Percentiles rank a stretch among this genome's conserved stretches.
Evolutionary conservation across 2,113 vertebrate genomes (phyloP).

Genomic region (Sakesphorus luctuosus): DNA sequence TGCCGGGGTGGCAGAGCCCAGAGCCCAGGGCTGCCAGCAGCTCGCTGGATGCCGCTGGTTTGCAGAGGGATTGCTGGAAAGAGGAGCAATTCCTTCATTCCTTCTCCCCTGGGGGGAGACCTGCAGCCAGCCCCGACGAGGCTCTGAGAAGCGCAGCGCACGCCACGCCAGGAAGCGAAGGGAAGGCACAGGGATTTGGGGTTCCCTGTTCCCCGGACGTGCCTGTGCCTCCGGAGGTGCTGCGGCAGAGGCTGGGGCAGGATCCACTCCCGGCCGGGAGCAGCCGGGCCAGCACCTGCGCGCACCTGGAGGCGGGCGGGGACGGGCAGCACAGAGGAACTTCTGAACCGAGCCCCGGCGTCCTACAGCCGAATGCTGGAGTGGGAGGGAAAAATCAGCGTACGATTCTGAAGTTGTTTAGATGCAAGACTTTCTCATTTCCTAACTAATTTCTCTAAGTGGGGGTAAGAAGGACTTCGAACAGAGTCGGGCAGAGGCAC

Average conservation of each 20-base stretch:
- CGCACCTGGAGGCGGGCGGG: fast-evolving
- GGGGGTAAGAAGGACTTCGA: not conserved
- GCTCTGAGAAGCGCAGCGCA: not conserved
- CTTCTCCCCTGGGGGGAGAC: not conserved
- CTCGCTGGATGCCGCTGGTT: not conserved
- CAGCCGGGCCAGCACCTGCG: not conserved
- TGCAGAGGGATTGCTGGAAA: not conserved
- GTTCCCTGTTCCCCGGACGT: fast-evolving
- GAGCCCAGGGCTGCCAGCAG: not conserved
- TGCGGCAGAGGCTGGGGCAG: not conserved
- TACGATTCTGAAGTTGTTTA: fast-evolving
- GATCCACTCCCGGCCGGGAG: not conserved
- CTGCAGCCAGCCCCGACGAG: not conserved
- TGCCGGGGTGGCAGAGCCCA: not conserved
- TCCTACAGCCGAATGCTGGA: fast-evolving
- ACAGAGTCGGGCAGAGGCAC: not conserved
- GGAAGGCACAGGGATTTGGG: not conserved
- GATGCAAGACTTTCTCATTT: not conserved
- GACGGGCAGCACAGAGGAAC: fast-evolving
- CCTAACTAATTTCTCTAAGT: not conserved
- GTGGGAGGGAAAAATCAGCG: not conserved
- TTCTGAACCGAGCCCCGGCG: fast-evolving
- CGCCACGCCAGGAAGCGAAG: fast-evolving
- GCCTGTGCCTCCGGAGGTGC: fast-evolving
- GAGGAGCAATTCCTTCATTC: not conserved